phyloP scores from a whole-genome alignment of 1,140 invertebrate genomes.

The Caligus rogercresseyi region DNA sequence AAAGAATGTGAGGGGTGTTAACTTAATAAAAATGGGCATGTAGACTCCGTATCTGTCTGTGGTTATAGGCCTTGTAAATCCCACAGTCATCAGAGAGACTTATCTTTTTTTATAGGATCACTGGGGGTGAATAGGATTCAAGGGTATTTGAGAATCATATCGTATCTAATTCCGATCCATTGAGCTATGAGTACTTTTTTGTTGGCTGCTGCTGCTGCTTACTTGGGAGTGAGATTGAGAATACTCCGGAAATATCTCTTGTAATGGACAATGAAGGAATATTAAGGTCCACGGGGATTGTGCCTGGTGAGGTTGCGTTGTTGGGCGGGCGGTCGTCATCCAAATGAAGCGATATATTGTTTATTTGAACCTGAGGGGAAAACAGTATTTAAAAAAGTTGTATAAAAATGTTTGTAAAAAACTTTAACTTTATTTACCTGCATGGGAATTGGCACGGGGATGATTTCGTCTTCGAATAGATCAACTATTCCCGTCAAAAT shows the following conservation, averaged over 20 bases:
- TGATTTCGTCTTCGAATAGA: slow-evolving; percentile 65
- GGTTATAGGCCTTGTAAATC: background rate
- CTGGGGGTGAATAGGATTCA: background rate
- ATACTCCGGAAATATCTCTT: slow-evolving; percentile 46
- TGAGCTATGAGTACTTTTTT: too few relatives aligned
- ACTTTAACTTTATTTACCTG: slow-evolving; percentile 37
- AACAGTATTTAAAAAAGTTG: slow-evolving; percentile 17
- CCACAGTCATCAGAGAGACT: background rate
- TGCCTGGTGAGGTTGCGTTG: slow-evolving; percentile 61
- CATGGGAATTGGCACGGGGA: slow-evolving; percentile 54
- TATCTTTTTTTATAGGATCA: background rate
- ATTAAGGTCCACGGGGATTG: slow-evolving; percentile 54
- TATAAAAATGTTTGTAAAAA: slow-evolving; percentile 1
- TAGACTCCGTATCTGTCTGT: background rate
- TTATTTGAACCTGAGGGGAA: slow-evolving; percentile 41
- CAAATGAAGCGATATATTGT: slow-evolving; percentile 46
- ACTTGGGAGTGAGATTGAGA: slow-evolving; percentile 36
- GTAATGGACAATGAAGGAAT: slow-evolving; percentile 44
- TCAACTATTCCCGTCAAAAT: slow-evolving; percentile 55
- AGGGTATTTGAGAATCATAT: background rate
- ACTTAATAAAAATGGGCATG: too few relatives aligned
- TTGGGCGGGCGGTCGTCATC: slow-evolving; percentile 57
- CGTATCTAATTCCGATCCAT: background rate
- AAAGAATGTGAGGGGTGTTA: too few relatives aligned
- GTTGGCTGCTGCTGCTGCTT: background rate